These are phyloP conservation scores for Bolinopsis microptera DNA, from an alignment of 37 sponge, comb jelly and placozoan genomes.

Conservation along the genomic window DNA sequence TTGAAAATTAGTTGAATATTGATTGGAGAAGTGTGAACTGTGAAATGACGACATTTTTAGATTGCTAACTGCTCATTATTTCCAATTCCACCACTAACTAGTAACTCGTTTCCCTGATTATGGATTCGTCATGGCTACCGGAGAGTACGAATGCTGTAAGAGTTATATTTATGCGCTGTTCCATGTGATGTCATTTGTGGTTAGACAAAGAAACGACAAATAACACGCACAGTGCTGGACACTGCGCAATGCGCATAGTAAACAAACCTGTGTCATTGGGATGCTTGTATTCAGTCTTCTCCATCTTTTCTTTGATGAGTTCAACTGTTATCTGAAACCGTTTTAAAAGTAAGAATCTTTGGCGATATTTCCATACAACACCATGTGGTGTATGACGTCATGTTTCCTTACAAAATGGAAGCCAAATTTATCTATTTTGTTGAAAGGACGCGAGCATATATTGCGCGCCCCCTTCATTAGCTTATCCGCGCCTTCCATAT, in stretches of 20 bases:
- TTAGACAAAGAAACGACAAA: not conserved
- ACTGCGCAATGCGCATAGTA: not conserved
- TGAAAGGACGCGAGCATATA: not conserved
- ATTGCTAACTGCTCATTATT: too few species aligned
- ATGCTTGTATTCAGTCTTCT: not conserved
- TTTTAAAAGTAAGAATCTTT: not conserved
- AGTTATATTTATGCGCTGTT: not conserved
- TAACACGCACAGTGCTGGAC: not conserved
- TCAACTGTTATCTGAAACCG: constrained; percentile 20
- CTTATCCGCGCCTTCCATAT: not conserved
- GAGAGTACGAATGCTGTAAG: not conserved
- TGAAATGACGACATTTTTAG: too few species aligned
- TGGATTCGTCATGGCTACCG: not conserved
- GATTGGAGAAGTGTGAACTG: too few species aligned
- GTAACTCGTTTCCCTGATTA: not conserved
- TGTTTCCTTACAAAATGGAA: not conserved
- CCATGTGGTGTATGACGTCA: not conserved
- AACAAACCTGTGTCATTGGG: not conserved
- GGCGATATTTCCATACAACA: not conserved
- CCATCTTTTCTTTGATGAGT: constrained; percentile 20
- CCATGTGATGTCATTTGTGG: not conserved
- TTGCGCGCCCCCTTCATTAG: not conserved
- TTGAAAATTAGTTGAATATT: too few species aligned
- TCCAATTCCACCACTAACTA: not conserved
- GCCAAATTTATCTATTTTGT: not conserved